phyloP scores from a whole-genome alignment of 2,888 invertebrate species.

The Chaetoderma sp. region DNA sequence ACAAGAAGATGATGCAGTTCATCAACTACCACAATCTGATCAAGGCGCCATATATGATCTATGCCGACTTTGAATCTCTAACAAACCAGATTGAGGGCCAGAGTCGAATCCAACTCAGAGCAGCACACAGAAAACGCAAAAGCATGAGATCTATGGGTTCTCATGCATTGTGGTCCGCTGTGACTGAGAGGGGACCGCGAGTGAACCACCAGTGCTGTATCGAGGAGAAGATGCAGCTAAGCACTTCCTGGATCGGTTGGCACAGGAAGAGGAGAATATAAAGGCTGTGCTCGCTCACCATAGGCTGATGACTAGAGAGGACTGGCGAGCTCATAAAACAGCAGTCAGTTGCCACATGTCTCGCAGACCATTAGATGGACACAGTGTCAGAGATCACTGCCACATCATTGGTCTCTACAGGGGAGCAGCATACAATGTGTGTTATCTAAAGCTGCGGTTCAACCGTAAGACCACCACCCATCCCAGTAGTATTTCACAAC shows the following conservation, averaged over 20 bases:
- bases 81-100: neutral
- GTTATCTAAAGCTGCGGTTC: constrained; percentile 8
- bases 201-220: no score
- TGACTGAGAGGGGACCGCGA: no score
- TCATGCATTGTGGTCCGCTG: no score
- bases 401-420: constrained; percentile 21
- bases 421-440: constrained; percentile 31
- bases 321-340: neutral
- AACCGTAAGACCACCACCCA: neutral
- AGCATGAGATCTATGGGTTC: no score
- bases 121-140: neutral
- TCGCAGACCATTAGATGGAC: neutral
- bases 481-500: constrained; percentile 21
- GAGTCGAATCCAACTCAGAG: neutral
- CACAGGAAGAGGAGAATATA: neutral
- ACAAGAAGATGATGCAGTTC: neutral
- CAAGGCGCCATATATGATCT: neutral
- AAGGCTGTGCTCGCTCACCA: neutral
- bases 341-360: constrained; percentile 2
- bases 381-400: constrained; percentile 23
- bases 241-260: neutral
- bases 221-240: neutral
- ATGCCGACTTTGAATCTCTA: no score
- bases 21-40: neutral
- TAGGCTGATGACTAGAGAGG: neutral